These are phyloP conservation scores for Pelosia muscerda DNA, from an alignment of 2,888 invertebrate species.

Conservation along the genomic window DNA sequence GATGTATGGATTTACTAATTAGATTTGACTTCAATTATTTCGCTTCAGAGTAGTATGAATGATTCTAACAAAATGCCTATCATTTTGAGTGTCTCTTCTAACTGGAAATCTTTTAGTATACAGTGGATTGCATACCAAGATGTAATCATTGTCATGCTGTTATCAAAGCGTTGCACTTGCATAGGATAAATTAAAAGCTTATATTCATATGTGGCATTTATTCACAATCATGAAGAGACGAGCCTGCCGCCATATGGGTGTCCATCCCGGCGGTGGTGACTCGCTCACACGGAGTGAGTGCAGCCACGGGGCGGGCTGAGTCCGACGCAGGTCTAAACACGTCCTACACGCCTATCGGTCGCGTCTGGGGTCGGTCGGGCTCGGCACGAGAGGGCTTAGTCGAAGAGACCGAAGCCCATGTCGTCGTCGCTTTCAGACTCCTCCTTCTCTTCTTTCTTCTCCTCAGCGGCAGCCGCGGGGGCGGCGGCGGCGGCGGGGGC, in stretches of 20 bases:
- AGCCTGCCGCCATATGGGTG: conserved; percentile 80
- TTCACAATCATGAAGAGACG: conserved; percentile 59
- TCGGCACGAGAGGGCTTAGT: conserved; percentile 83
- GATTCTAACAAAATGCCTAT: no score
- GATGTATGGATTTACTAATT: no score
- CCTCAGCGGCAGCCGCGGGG: conserved; percentile 88
- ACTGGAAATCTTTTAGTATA: no score
- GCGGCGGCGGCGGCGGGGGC: conserved; percentile 90
- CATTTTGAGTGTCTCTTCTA: no score
- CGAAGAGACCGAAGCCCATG: conserved; percentile 99
- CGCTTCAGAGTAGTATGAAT: no score
- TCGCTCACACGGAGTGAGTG: conserved; percentile 43
- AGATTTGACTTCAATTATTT: no score
- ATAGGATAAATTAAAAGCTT: conserved; percentile 27
- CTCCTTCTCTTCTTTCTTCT: conserved; percentile 93
- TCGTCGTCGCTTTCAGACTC: conserved; percentile 96
- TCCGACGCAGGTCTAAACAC: conserved; percentile 31
- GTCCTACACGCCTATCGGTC: conserved; percentile 52
- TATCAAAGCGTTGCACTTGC: no score
- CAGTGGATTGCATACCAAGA: no score
- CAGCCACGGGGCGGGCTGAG: conserved; percentile 48
- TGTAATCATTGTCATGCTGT: no score
- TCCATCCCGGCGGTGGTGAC: conserved; percentile 80
- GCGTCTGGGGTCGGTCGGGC: conserved; percentile 30
- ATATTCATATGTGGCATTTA: conserved; percentile 63